Evolutionary conservation across 2,888 invertebrate species (phyloP).

Genomic region (Glaucopsyche alexis): DNA sequence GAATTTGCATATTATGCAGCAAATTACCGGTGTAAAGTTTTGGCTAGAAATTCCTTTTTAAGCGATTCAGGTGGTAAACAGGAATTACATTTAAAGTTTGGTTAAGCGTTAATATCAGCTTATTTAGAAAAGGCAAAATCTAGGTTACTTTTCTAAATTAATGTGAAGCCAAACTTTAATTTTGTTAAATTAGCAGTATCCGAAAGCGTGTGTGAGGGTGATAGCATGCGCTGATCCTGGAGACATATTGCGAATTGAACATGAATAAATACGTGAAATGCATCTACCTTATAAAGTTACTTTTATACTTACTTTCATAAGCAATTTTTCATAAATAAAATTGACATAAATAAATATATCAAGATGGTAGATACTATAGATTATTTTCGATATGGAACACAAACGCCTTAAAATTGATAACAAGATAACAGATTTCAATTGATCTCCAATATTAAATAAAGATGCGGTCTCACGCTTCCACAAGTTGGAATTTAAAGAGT

Average conservation of each 20-base stretch:
- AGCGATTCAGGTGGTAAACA: not conserved
- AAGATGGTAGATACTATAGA: too few species aligned
- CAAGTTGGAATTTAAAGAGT: conserved; percentile 25
- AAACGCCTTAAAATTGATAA: not conserved
- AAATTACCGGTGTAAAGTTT: not conserved
- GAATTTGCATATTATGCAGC: conserved; percentile 5
- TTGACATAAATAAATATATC: too few species aligned
- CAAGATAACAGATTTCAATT: not conserved
- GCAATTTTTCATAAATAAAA: too few species aligned
- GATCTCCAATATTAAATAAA: conserved; percentile 5
- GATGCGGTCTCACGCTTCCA: conserved; percentile 19
- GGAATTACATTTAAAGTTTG: conserved; percentile 8
- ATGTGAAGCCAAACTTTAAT: too few species aligned
- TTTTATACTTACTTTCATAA: too few species aligned
- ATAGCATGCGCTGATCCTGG: too few species aligned
- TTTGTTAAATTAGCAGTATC: too few species aligned
- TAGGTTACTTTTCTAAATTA: too few species aligned
- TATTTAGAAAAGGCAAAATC: not conserved
- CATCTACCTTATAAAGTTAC: too few species aligned
- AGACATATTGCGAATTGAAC: too few species aligned
- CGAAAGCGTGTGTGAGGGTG: too few species aligned
- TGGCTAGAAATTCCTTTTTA: conserved; percentile 6
- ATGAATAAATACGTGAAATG: too few species aligned
- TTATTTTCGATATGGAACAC: not conserved
- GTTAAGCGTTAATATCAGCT: not conserved